A percentile compares a stretch with the other conserved stretches of the same genome.
phyloP scores from a whole-genome alignment of 2,888 invertebrate species.

The Oxycera nigricornis region DNA sequence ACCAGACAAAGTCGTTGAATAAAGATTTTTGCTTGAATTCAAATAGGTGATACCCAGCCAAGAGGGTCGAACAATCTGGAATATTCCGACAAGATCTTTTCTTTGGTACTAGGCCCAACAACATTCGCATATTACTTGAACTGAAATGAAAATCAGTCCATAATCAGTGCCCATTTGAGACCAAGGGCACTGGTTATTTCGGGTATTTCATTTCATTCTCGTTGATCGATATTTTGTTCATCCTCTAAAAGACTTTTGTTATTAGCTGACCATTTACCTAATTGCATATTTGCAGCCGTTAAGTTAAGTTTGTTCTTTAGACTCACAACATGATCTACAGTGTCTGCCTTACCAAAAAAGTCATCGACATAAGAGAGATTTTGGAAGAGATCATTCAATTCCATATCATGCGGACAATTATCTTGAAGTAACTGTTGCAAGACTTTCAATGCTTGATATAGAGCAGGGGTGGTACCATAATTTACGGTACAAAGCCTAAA shows the following conservation, averaged over 20 bases:
- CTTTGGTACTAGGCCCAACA: neutral
- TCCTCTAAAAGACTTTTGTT: neutral
- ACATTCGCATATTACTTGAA: neutral
- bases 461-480: neutral
- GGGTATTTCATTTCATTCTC: neutral
- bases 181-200: neutral
- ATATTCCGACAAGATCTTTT: neutral
- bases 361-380: no score
- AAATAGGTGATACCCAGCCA: no score
- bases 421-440: neutral
- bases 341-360: neutral
- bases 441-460: neutral
- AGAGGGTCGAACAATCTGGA: no score
- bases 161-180: neutral
- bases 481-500: neutral
- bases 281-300: neutral
- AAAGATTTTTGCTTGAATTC: no score
- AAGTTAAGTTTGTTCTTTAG: neutral
- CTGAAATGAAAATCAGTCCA: neutral
- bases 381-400: neutral
- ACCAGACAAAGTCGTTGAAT: no score
- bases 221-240: neutral
- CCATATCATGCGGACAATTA: neutral
- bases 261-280: neutral
- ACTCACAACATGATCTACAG: neutral